A percentile compares a stretch with the other conserved stretches of the same genome.
Conservation (phyloP, 1,140 invertebrate genomes). For the Hylaeus volcanicus region DNA sequence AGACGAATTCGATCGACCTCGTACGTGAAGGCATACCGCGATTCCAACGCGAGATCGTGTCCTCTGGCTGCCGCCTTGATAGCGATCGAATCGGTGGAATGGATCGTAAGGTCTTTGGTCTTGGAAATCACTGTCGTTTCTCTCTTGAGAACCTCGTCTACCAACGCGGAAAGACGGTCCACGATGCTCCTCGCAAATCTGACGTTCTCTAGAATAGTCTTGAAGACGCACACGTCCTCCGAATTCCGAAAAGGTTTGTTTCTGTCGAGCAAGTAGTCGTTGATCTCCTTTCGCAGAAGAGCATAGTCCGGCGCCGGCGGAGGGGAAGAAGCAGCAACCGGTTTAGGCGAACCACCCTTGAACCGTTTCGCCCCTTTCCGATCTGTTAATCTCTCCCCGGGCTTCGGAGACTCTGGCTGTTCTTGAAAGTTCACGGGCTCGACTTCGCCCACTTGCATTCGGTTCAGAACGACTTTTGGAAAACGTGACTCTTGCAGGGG, state of each 20-base stretch:
- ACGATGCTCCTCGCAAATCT: constrained; percentile 32
- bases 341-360: neutral
- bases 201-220: constrained; percentile 28
- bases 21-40: constrained; percentile 80
- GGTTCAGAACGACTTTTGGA: constrained; percentile 31
- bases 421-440: neutral
- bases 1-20: constrained; percentile 79
- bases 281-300: constrained; percentile 4
- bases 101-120: neutral
- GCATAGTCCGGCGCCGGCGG: neutral
- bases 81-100: neutral
- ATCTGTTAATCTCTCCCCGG: neutral
- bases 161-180: constrained; percentile 23
- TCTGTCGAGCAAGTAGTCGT: constrained; percentile 8
- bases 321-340: too few relatives aligned
- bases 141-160: constrained; percentile 29
- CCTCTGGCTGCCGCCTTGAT: neutral
- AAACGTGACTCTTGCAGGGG: constrained; percentile 24
- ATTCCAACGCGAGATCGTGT: constrained; percentile 75
- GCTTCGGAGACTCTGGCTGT: too few relatives aligned
- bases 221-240: neutral
- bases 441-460: neutral
- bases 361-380: neutral
- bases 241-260: neutral
- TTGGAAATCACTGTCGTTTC: constrained; percentile 21